These are phyloP conservation scores for Drosophila glabriapex DNA, from an alignment of 2,888 invertebrate genomes.

Conservation along the genomic window DNA sequence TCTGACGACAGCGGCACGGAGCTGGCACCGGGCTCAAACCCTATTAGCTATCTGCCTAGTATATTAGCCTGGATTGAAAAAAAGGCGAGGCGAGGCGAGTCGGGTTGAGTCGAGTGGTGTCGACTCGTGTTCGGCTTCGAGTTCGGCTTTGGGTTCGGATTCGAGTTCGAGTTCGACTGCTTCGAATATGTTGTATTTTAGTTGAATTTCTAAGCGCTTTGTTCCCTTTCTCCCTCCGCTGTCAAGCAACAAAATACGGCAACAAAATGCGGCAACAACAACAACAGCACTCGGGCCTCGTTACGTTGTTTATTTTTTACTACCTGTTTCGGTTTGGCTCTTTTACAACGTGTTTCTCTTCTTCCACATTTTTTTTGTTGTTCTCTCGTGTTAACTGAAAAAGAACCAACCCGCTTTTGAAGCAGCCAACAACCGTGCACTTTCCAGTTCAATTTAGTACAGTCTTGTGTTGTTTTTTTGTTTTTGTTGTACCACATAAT, in stretches of 20 bases:
- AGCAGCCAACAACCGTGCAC: slow-evolving; percentile 49
- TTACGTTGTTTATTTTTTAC: slow-evolving; percentile 65
- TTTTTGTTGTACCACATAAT: slow-evolving; percentile 23
- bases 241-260: slow-evolving; percentile 35
- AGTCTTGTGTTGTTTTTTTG: slow-evolving; percentile 55
- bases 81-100: slow-evolving; percentile 14
- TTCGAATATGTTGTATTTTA: slow-evolving; percentile 45
- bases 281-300: slow-evolving; percentile 32
- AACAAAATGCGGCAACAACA: slow-evolving; percentile 34
- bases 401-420: slow-evolving; percentile 37
- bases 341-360: slow-evolving; percentile 69
- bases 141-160: slow-evolving; percentile 17
- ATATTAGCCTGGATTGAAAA: slow-evolving; percentile 41
- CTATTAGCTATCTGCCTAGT: slow-evolving; percentile 31
- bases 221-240: slow-evolving; percentile 31
- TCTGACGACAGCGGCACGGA: slow-evolving; percentile 42
- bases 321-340: slow-evolving; percentile 73
- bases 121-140: slow-evolving; percentile 33
- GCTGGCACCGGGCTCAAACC: slow-evolving; percentile 20
- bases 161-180: slow-evolving; percentile 19
- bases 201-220: slow-evolving; percentile 63
- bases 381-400: slow-evolving; percentile 53
- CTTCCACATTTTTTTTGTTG: slow-evolving; percentile 11
- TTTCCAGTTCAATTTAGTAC: slow-evolving; percentile 64
- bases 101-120: not conserved